These are phyloP conservation scores for Acridotheres tristis DNA, from an alignment of 2,797 vertebrate genomes.

Conservation along the genomic window DNA sequence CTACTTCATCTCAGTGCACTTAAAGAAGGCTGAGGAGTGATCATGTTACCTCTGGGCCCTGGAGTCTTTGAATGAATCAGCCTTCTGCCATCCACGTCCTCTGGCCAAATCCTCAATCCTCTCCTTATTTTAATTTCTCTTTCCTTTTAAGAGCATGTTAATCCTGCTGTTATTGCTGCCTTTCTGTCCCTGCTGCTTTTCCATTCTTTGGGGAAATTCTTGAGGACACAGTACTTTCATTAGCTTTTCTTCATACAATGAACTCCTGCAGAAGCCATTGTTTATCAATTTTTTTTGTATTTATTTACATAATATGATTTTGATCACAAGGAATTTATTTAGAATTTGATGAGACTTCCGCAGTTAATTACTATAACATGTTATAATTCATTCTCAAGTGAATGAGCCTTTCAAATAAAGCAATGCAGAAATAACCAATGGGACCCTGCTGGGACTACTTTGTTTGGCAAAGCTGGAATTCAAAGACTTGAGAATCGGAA, in stretches of 20 bases:
- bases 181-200: constrained; percentile 13
- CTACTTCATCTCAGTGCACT: neutral
- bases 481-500: neutral
- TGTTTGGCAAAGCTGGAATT: neutral
- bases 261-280: neutral
- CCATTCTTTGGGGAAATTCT: neutral
- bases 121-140: neutral
- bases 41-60: neutral
- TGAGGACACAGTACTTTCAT: neutral
- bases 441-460: neutral
- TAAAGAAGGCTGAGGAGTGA: neutral
- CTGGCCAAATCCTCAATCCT: neutral
- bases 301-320: constrained; percentile 11
- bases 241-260: neutral
- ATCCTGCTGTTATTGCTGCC: neutral
- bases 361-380: neutral
- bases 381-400: neutral
- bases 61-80: neutral
- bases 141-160: neutral
- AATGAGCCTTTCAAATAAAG: constrained; percentile 6
- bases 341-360: neutral
- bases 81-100: neutral
- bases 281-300: constrained; percentile 17
- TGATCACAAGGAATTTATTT: constrained; percentile 21
- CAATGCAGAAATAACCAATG: neutral